Evolutionary conservation across 2,113 vertebrate species (phyloP).

Genomic region (Psittacula cyanocephala): DNA sequence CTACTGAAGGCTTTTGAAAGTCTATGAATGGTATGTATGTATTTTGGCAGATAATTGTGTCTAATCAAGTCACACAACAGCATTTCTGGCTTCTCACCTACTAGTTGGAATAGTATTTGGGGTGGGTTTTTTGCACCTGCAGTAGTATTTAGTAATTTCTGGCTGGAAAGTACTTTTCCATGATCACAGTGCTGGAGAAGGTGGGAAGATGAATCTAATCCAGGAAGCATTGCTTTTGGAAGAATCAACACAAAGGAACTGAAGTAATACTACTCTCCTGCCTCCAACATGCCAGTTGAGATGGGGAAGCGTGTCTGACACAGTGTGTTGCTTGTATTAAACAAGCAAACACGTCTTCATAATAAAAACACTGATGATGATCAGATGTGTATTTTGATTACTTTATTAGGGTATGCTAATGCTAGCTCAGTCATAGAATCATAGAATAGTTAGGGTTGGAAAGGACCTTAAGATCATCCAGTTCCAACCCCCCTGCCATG

Average conservation of each 20-base stretch:
- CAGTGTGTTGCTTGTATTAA: background rate
- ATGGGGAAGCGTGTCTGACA: background rate
- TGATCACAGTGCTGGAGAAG: background rate
- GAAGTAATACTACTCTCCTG: background rate
- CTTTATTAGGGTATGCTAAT: background rate
- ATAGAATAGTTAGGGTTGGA: too few species aligned
- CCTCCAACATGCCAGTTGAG: background rate
- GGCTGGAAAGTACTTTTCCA: background rate
- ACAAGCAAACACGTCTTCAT: background rate
- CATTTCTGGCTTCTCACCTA: background rate
- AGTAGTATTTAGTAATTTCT: background rate
- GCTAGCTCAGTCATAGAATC: background rate
- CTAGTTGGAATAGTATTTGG: background rate
- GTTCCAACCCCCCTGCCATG: too few species aligned
- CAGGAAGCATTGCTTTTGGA: background rate
- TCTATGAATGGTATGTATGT: background rate
- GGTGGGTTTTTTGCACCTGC: background rate
- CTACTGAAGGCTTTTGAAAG: background rate
- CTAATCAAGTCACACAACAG: background rate
- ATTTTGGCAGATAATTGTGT: background rate
- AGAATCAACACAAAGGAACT: background rate
- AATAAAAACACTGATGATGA: constrained; percentile 11
- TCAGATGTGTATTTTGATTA: background rate
- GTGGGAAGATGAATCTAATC: background rate
- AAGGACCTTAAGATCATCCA: too few species aligned